Conservation (phyloP, 2,888 invertebrate genomes). For the Acheta domesticus region DNA sequence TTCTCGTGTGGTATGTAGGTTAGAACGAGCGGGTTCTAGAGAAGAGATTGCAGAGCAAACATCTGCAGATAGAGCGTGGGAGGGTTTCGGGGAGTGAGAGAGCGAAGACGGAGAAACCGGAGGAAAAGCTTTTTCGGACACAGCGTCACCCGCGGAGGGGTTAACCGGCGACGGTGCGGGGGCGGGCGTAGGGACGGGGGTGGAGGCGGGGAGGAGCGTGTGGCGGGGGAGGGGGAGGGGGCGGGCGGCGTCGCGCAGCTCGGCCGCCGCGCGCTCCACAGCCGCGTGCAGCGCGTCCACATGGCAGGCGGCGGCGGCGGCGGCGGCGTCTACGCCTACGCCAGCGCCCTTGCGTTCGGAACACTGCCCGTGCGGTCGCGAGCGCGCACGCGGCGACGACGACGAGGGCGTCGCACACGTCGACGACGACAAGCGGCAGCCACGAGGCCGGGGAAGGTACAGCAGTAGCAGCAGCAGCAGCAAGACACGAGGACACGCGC, state of each 20-base stretch:
- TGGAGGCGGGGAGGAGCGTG: background rate
- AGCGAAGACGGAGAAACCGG: background rate
- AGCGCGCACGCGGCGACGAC: no score
- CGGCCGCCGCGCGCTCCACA: background rate
- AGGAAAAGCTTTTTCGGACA: background rate
- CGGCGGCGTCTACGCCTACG: background rate
- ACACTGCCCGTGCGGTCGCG: constrained; percentile 8
- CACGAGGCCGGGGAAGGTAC: background rate
- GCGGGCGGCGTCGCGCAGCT: background rate
- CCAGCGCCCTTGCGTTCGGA: background rate
- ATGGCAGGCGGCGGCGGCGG: background rate
- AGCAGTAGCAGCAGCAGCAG: background rate
- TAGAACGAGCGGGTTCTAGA: no score
- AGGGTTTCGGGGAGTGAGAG: background rate
- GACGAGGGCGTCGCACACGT: no score
- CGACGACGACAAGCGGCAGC: no score
- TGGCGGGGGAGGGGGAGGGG: background rate
- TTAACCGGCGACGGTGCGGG: background rate
- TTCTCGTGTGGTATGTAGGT: no score
- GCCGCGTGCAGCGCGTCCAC: background rate
- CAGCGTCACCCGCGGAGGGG: background rate
- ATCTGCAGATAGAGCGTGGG: background rate
- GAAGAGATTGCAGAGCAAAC: no score
- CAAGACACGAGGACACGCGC: background rate
- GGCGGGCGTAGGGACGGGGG: background rate